These are phyloP conservation scores for Copsychus sechellarum DNA, from an alignment of 2,113 vertebrate species.

Conservation along the genomic window DNA sequence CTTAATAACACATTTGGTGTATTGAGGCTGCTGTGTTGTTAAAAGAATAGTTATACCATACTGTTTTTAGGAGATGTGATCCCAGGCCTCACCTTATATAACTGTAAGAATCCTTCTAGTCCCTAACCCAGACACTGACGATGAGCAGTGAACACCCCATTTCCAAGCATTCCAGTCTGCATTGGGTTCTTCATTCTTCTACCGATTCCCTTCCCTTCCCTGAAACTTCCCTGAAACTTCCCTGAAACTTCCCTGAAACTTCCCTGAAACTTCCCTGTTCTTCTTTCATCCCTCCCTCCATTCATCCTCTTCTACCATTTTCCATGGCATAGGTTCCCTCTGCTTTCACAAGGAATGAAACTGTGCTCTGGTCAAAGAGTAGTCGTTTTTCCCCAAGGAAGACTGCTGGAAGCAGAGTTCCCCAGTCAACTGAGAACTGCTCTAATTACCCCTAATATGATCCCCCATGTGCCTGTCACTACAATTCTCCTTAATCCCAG, in stretches of 20 bases:
- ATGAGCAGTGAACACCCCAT: background rate
- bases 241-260: background rate
- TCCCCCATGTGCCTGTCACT: fast-evolving
- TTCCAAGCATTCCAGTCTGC: background rate
- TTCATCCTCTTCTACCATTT: background rate
- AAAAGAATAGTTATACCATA: background rate
- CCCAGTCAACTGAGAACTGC: background rate
- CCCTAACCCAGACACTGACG: background rate
- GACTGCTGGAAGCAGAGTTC: background rate
- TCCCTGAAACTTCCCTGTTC: no score
- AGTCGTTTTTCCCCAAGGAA: background rate
- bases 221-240: background rate
- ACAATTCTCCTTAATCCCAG: background rate
- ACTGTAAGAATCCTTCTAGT: background rate
- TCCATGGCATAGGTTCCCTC: background rate
- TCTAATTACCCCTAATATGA: background rate
- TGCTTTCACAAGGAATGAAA: background rate
- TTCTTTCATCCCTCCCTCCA: background rate
- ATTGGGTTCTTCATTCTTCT: background rate
- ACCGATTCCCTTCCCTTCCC: background rate
- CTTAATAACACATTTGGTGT: fast-evolving
- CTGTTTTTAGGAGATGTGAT: background rate
- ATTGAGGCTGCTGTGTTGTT: background rate
- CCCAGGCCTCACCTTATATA: background rate
- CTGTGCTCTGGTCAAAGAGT: background rate